Base-by-base conservation (phyloP, 2,888 invertebrate genomes). In the Drosophila borborema region DNA sequence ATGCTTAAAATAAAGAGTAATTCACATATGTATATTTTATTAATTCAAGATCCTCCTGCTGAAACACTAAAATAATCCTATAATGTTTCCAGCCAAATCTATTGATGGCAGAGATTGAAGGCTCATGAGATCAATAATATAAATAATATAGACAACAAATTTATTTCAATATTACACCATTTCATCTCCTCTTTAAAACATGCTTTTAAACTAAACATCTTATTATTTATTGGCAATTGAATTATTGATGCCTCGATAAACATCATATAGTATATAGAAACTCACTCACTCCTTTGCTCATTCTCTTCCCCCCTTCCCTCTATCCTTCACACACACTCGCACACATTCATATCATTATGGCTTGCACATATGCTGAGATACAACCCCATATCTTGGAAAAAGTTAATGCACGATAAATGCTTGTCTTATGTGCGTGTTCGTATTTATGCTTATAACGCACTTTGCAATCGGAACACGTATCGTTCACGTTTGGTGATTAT, bases 401-500 rank as follows among this genome's bases (percentile, higher is more conserved):
- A 55, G 62, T 74, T 64, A 71, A 78, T 62, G 66, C 63, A 61
- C 67, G 72, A 72, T 70, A 79, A 78, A 68, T 67, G 67, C 55
- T 58, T 56, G 56, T 59, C 38, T 54, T 56, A 18, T 51, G 41
- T 28, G 48, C 16, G 58, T 62, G 53, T 43, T 28, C 46, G 51
- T 46, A 60, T 53, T 40, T 56, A 34, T 61, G 65, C 48, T 65
- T 73, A 46, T 64, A 55, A 63, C 64, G 75, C 72, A 75, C 54
- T 84, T 84, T 77, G 75, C 71, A 84, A 82, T 80, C 83, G 72
- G 54, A 65, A 59, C 83, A 84, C 83, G 84, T 83, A 69, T 74
- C 67, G 69, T 75, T 77, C 76, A 79, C 77, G 77, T 79, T 89
- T 81, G 85, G 89, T 86, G 88, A 90, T 90, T 86, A 89, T 88